Evolutionary conservation across 2,113 vertebrate species (phyloP), one percentile per base, ranked within the genome.

Genomic region (Campylomormyrus tamandua): DNA sequence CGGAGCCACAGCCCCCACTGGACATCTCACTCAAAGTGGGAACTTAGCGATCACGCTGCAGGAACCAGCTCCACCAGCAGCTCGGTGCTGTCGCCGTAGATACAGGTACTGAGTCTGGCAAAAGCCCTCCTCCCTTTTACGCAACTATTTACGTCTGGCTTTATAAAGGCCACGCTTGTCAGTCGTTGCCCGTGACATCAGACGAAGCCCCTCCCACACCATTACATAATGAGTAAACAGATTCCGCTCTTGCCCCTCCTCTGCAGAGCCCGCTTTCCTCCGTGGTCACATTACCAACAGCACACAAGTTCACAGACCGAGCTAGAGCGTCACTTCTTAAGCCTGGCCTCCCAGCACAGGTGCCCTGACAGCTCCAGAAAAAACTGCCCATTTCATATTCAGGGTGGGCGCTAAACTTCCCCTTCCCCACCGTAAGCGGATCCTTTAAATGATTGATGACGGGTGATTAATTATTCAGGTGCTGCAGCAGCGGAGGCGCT

Each of bases 391-490:
- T 52, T 89, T 89, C 9, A 19, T 19, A 92, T 24, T 85, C 89
- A 91, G 91, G 91, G 85, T n/a, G 49, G 92, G 93, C 93, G 90
- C 92, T 90, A 92, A 91, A 89, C 92, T 89, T 89, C 77, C 84
- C 83, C 92, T 87, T 90, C 92, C 92, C 87, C 77, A 90, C 45
- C 90, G 90, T 19, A 90, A 93, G 88, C n/a, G 88, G 53, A 39
- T 90, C 92, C 45, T 46, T 90, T 96, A 89, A 93, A 95, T 93
- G 93, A 95, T 95, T 95, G 91, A 95, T 94, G 93, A 91, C 58
- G 6, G 89, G 27, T n/a, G n/a, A 93, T 96, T 92, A 93, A 96
- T 95, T 95, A 95, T 96, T 96, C 92, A 96, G 90, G 88, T 80
- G 11, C 90, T 90, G 92, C 94, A 93, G 93, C 90, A 87, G 90